Percentiles rank a stretch among this genome's conserved stretches.
Conservation (phyloP, 2,113 vertebrate species). For the Abramis brama region DNA sequence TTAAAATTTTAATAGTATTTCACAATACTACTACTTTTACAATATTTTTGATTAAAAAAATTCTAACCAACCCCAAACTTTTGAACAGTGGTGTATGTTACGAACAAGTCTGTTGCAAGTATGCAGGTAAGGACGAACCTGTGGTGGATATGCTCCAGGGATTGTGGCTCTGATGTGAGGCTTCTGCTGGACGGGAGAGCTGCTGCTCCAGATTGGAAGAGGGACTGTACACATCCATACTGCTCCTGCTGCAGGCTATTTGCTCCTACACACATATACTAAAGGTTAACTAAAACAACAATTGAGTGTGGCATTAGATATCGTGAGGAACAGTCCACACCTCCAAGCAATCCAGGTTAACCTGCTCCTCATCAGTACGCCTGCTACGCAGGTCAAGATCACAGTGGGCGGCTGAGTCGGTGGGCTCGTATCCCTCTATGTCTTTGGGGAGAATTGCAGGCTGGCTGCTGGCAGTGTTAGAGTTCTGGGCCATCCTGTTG, state of each 20-base stretch:
- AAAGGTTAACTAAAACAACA: not conserved
- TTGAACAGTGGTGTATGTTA: not conserved
- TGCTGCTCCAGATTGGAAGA: conserved; percentile 77
- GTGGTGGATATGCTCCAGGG: conserved; percentile 13
- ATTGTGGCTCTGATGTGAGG: conserved; percentile 36
- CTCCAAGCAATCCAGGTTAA: conserved; percentile 43
- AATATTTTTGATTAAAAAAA: too few species aligned
- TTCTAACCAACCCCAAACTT: not conserved
- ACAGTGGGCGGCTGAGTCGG: not conserved
- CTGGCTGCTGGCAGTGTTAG: conserved; percentile 43
- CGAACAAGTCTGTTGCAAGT: not conserved
- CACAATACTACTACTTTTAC: not conserved
- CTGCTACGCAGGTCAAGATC: conserved; percentile 44
- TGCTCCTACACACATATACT: conserved; percentile 76
- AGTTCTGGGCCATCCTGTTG: conserved; percentile 71
- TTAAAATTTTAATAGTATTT: not conserved
- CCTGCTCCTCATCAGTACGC: conserved; percentile 41
- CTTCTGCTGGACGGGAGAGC: conserved; percentile 66
- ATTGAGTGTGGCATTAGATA: too few species aligned
- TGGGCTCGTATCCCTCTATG: not conserved
- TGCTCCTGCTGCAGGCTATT: conserved; percentile 78
- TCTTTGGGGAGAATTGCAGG: conserved; percentile 47
- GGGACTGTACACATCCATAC: conserved; percentile 77
- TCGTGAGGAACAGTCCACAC: conserved; percentile 31
- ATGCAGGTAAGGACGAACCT: conserved; percentile 3